phyloP scores from a whole-genome alignment of 2,888 invertebrate genomes.

The Branchipolynoe longqiensis region DNA sequence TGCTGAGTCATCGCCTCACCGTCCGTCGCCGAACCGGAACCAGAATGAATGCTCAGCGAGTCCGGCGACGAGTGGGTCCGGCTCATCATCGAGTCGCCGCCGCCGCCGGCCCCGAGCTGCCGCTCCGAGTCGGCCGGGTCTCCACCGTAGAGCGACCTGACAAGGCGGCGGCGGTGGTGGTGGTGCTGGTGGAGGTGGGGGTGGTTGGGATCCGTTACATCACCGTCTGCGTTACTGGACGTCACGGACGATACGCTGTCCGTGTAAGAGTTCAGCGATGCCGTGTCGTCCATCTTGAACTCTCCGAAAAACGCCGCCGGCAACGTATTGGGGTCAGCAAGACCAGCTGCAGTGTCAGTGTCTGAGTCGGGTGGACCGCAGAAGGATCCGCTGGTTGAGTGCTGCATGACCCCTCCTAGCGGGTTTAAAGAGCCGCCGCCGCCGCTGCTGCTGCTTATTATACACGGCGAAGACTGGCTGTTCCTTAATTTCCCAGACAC shows the following conservation, averaged over 20 bases:
- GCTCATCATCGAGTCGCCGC: background rate
- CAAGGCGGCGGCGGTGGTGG: background rate
- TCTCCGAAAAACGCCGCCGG: no score
- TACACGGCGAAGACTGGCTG: background rate
- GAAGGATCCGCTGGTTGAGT: no score
- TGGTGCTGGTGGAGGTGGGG: background rate
- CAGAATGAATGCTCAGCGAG: constrained; percentile 46
- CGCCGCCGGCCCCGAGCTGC: background rate
- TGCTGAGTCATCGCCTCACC: constrained; percentile 8
- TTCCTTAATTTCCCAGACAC: background rate
- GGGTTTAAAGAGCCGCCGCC: constrained; percentile 5
- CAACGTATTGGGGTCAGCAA: no score
- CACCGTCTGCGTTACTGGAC: background rate
- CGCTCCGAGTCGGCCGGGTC: background rate
- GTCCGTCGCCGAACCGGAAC: background rate
- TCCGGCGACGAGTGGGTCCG: constrained; percentile 5
- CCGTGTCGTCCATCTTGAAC: background rate
- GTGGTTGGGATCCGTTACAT: background rate
- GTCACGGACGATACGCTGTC: constrained; percentile 19
- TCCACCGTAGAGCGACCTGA: constrained; percentile 29
- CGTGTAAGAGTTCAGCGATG: background rate
- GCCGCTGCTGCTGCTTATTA: background rate
- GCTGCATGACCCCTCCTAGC: no score
- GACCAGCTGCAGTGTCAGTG: no score
- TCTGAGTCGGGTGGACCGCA: no score